Evolutionary conservation across 2,888 invertebrate genomes (phyloP).

Genomic region (Sepiola atlantica): DNA sequence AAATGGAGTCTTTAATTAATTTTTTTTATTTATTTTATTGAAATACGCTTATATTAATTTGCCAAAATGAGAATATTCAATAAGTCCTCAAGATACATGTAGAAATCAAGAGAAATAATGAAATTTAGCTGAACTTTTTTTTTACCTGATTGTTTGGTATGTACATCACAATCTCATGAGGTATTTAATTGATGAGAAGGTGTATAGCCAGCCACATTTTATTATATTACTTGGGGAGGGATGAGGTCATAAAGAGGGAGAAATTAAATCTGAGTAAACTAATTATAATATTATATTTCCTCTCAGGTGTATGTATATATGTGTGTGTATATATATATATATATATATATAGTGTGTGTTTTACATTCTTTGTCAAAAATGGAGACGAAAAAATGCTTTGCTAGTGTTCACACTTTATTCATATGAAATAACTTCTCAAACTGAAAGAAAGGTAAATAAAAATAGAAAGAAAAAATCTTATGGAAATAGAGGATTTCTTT

Average conservation of each 20-base stretch:
- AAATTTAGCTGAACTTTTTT: background rate
- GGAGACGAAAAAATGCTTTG: no score
- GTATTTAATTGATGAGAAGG: background rate
- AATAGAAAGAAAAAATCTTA: no score
- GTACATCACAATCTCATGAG: background rate
- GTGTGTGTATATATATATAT: no score
- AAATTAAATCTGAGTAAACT: background rate
- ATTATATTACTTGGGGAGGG: background rate
- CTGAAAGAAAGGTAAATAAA: no score
- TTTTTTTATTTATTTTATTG: background rate
- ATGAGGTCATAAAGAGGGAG: background rate
- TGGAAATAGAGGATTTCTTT: no score
- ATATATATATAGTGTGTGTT: no score
- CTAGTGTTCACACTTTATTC: no score
- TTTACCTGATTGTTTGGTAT: slow-evolving; percentile 20
- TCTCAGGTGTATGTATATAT: no score
- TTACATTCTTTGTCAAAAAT: no score
- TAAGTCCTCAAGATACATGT: slow-evolving; percentile 9
- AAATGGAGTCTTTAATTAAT: background rate
- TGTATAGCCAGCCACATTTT: no score
- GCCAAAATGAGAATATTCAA: slow-evolving; percentile 32
- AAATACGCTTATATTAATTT: slow-evolving; percentile 14
- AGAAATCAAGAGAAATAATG: background rate
- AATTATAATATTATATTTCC: background rate
- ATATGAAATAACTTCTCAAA: no score